Percentiles rank a stretch among this genome's conserved stretches.
phyloP scores from a whole-genome alignment of 2,797 vertebrate genomes.

The Mycteria americana region DNA sequence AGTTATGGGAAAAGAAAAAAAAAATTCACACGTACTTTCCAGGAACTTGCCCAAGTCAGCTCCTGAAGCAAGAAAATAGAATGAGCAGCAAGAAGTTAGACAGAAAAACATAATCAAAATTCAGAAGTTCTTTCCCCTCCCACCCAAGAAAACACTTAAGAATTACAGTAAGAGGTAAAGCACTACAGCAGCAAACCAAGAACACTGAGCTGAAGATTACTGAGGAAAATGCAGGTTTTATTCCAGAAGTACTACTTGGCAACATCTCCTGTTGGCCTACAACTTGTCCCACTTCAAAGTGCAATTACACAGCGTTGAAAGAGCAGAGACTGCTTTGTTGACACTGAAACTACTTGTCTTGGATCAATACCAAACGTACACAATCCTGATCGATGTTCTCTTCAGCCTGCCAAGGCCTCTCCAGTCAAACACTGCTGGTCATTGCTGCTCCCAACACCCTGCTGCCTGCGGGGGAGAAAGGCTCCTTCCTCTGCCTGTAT shows the following conservation, averaged over 20 bases:
- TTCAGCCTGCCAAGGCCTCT: constrained; percentile 36
- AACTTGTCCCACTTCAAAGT: not conserved
- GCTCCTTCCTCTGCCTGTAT: not conserved
- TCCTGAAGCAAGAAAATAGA: constrained; percentile 65
- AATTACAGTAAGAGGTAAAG: not conserved
- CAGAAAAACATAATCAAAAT: not conserved
- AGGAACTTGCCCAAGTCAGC: constrained; percentile 62
- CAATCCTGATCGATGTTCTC: constrained; percentile 44
- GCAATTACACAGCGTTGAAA: not conserved
- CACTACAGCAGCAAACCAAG: not conserved
- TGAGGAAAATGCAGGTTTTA: not conserved
- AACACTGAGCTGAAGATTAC: not conserved
- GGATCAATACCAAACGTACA: constrained; percentile 53
- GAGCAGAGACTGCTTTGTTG: not conserved
- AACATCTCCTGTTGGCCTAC: not conserved
- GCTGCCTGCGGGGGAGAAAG: not conserved
- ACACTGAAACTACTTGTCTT: constrained; percentile 46
- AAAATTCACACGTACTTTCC: constrained; percentile 51
- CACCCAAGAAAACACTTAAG: not conserved
- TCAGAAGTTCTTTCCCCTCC: not conserved
- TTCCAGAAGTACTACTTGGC: not conserved
- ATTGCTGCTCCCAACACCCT: not conserved
- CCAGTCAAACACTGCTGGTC: constrained; percentile 29
- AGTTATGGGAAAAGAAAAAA: not conserved
- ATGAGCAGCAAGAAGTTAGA: constrained; percentile 38